These are phyloP conservation scores for Fulica atra DNA, from an alignment of 2,113 vertebrate species.

Conservation along the genomic window DNA sequence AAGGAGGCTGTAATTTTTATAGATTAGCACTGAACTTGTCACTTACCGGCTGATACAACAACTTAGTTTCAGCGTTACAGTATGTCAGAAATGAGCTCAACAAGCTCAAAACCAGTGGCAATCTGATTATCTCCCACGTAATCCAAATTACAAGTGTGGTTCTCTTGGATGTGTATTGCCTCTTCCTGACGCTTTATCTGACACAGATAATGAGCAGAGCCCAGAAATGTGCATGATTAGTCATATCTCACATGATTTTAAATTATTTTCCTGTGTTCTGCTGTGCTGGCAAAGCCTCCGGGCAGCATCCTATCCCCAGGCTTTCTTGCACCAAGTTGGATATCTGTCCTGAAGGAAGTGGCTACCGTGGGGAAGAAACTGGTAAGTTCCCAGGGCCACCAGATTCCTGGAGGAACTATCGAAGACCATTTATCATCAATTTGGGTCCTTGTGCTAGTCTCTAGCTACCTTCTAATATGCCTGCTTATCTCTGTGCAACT, in stretches of 20 bases:
- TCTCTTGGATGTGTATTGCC: background rate
- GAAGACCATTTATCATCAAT: background rate
- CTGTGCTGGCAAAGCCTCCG: fast-evolving
- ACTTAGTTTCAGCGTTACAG: conserved; percentile 74
- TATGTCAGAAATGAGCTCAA: conserved; percentile 71
- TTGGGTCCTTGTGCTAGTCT: background rate
- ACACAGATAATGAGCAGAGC: background rate
- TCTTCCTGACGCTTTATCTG: background rate
- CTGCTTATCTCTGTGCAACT: background rate
- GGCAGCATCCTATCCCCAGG: background rate
- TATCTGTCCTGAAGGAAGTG: background rate
- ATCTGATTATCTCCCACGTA: conserved; percentile 32
- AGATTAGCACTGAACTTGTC: conserved; percentile 75
- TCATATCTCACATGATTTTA: background rate
- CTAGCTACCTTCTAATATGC: fast-evolving
- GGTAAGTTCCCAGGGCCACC: background rate
- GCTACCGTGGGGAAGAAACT: background rate
- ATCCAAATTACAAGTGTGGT: conserved; percentile 18
- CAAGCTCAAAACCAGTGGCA: conserved; percentile 58
- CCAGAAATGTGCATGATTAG: background rate
- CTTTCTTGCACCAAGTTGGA: background rate
- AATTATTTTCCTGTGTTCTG: background rate
- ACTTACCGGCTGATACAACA: conserved; percentile 66
- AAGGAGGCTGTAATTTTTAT: conserved; percentile 74
- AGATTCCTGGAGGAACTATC: background rate